Evolutionary conservation across 2,113 vertebrate species (phyloP).

Genomic region (Chloebia gouldiae): DNA sequence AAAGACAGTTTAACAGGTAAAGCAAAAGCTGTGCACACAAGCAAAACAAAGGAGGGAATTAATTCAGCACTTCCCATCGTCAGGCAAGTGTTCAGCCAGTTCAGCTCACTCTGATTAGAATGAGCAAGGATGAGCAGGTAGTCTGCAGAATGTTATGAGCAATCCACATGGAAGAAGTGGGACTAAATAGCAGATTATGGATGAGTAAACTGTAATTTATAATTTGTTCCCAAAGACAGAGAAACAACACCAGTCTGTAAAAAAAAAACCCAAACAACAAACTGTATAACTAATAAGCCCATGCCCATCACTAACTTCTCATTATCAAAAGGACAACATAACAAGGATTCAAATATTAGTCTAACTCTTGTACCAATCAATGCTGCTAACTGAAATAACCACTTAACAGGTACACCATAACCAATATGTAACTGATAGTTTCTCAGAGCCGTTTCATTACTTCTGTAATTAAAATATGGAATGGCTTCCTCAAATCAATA

Average conservation of each 20-base stretch:
- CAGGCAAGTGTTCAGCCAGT: background rate
- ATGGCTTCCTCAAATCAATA: background rate
- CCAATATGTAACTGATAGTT: background rate
- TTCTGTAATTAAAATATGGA: background rate
- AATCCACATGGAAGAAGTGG: background rate
- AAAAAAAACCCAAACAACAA: background rate
- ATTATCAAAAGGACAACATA: background rate
- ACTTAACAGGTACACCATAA: background rate
- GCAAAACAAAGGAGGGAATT: background rate
- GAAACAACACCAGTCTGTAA: background rate
- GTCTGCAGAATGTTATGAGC: background rate
- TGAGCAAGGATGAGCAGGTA: background rate
- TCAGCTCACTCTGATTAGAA: background rate
- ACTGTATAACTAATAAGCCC: background rate
- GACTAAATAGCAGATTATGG: background rate
- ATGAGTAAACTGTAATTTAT: background rate
- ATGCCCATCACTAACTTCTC: background rate
- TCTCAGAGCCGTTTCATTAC: background rate
- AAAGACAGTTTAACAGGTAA: background rate
- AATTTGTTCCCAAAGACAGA: background rate
- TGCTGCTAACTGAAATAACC: background rate
- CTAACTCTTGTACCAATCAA: background rate
- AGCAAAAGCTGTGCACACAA: background rate
- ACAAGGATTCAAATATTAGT: background rate
- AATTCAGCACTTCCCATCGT: accelerated